phyloP scores from a whole-genome alignment of 2,888 invertebrate genomes.

The Lepidonotus clava region DNA sequence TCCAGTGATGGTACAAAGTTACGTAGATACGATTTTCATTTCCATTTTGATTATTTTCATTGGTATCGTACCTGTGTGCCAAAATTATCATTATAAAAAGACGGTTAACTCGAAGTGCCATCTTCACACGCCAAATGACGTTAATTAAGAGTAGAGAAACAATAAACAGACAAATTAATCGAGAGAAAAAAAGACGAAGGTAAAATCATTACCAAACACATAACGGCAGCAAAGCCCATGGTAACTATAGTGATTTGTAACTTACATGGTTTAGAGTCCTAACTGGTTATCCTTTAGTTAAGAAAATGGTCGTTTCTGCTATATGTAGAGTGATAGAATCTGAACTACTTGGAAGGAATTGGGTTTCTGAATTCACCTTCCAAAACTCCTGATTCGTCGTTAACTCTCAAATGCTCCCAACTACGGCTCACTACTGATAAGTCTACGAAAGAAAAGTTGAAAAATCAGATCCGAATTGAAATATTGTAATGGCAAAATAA shows the following conservation, averaged over 20 bases:
- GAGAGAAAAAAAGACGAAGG: not conserved
- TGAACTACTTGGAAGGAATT: not conserved
- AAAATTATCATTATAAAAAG: not conserved
- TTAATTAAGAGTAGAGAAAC: not conserved
- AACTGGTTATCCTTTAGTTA: not conserved
- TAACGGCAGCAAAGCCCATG: not conserved
- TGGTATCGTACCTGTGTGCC: constrained; percentile 12
- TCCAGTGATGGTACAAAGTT: not conserved
- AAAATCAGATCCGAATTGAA: not conserved
- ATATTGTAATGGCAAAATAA: not conserved
- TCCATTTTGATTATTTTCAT: not conserved
- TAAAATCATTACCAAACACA: not conserved
- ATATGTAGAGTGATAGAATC: constrained; percentile 1
- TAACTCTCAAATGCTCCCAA: not conserved
- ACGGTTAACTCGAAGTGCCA: not conserved
- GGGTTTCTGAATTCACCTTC: not conserved
- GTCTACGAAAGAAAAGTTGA: not conserved
- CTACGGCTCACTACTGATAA: not conserved
- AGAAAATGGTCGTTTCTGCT: constrained; percentile 17
- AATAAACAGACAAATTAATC: not conserved
- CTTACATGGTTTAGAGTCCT: not conserved
- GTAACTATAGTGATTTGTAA: not conserved
- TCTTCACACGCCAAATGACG: not conserved
- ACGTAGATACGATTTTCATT: not conserved
- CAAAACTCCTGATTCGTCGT: not conserved